phyloP scores from a whole-genome alignment of 2,888 invertebrate species.

The Melipona beecheii region DNA sequence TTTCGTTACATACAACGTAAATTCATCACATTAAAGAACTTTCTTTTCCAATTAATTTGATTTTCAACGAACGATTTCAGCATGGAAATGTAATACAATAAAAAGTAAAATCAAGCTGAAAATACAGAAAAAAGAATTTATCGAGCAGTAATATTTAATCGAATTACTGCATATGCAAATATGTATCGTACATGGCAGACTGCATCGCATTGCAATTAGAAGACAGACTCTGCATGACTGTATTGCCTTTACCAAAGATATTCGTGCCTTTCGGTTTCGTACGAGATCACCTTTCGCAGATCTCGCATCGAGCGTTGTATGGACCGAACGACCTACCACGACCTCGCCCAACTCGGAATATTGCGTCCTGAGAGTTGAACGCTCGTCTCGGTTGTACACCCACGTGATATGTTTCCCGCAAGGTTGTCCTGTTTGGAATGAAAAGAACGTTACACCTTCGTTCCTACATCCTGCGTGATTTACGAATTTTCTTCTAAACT shows the following conservation, averaged over 20 bases:
- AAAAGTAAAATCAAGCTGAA: not conserved
- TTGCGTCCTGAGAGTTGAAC: conserved; percentile 55
- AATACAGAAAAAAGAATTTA: not conserved
- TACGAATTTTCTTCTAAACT: conserved; percentile 2
- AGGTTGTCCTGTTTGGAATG: conserved; percentile 61
- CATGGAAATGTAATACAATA: not conserved
- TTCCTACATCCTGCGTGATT: conserved; percentile 3
- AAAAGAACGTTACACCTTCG: conserved; percentile 47
- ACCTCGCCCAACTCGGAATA: conserved; percentile 71
- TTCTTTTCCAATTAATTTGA: not conserved
- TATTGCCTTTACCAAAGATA: conserved; percentile 42
- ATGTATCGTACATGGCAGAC: conserved; percentile 2
- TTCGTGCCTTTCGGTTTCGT: conserved; percentile 52
- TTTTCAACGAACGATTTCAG: not conserved
- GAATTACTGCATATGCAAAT: conserved; percentile 4
- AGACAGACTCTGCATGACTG: conserved; percentile 46
- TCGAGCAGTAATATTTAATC: conserved; percentile 8
- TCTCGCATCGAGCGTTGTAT: conserved; percentile 50
- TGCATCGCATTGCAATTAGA: conserved; percentile 44
- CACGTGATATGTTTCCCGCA: conserved; percentile 66
- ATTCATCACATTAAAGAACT: not conserved
- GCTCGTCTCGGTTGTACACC: conserved; percentile 67
- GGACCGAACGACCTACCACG: conserved; percentile 66
- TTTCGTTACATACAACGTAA: no score
- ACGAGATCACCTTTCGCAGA: conserved; percentile 58